These are phyloP conservation scores for Acanthis flammea DNA, from an alignment of 2,797 vertebrate genomes.

Conservation along the genomic window DNA sequence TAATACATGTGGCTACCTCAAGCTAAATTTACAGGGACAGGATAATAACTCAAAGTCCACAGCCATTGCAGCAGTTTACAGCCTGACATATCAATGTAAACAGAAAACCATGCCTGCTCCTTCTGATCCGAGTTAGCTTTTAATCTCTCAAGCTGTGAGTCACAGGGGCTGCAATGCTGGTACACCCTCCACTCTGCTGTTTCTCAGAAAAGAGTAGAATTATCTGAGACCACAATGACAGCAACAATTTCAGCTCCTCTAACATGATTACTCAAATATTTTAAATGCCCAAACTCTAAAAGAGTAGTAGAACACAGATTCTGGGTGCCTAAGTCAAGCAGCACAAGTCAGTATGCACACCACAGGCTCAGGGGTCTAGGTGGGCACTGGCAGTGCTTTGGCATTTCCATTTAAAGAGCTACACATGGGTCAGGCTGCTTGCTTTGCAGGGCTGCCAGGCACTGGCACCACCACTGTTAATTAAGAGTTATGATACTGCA, in stretches of 20 bases:
- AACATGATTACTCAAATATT: neutral
- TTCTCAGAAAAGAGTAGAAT: neutral
- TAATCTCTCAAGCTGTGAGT: neutral
- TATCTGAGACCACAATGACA: neutral
- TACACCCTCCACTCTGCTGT: neutral
- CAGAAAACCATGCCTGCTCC: neutral
- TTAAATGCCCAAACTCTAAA: neutral
- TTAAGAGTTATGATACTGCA: neutral
- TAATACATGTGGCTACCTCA: neutral
- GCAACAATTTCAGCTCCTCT: neutral
- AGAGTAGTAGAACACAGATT: neutral
- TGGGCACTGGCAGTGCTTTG: neutral
- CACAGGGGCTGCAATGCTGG: neutral
- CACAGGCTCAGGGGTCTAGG: fast-evolving
- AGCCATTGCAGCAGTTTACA: neutral
- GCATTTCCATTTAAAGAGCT: neutral
- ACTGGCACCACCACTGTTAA: neutral
- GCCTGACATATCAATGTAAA: neutral
- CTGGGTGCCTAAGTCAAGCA: neutral
- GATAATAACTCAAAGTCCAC: slow-evolving; percentile 39
- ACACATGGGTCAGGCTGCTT: neutral
- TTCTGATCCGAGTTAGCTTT: neutral
- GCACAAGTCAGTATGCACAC: neutral
- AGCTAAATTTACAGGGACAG: neutral
- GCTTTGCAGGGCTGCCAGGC: neutral